Evolutionary conservation across 2,888 invertebrate genomes (phyloP), one percentile per base, ranked within the genome.

Genomic region (Enchytraeus crypticus): DNA sequence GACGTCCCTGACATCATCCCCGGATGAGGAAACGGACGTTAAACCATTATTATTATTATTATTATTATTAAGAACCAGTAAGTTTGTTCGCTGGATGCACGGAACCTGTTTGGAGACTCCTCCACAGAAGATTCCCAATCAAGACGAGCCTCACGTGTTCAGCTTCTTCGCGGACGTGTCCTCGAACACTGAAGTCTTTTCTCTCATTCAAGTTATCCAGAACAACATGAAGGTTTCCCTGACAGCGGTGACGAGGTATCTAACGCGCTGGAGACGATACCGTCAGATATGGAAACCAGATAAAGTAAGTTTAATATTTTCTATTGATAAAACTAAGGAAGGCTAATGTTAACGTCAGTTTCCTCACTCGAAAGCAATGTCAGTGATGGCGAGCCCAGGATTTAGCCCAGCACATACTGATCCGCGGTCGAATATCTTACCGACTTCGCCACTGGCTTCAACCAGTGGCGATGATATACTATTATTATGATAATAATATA

Each of bases 1-100:
- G n/a, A n/a, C n/a, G n/a, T n/a, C n/a, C n/a, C n/a, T n/a, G n/a
- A n/a, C n/a, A n/a, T n/a, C n/a, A n/a, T n/a, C n/a, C n/a, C n/a
- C n/a, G n/a, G n/a, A n/a, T n/a, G n/a, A n/a, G n/a, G n/a, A n/a
- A n/a, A n/a, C n/a, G n/a, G n/a, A n/a, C n/a, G n/a, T n/a, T n/a
- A n/a, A n/a, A n/a, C n/a, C n/a, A n/a, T n/a, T n/a, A n/a, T n/a
- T n/a, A n/a, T n/a, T n/a, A n/a, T n/a, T n/a, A n/a, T n/a, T n/a
- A n/a, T n/a, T n/a, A n/a, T n/a, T n/a, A n/a, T n/a, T n/a, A n/a
- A n/a, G n/a, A n/a, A n/a, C n/a, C n/a, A n/a, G n/a, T n/a, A n/a
- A n/a, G 0, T 89, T 92, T 73, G 84, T 87, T 0, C 85, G 92
- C 8, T 93, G 92, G 92, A 88, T 89, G 87, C 83, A 85, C 70